Conservation (phyloP, 2,888 invertebrate genomes). For the Ormyrus nitidulus region DNA sequence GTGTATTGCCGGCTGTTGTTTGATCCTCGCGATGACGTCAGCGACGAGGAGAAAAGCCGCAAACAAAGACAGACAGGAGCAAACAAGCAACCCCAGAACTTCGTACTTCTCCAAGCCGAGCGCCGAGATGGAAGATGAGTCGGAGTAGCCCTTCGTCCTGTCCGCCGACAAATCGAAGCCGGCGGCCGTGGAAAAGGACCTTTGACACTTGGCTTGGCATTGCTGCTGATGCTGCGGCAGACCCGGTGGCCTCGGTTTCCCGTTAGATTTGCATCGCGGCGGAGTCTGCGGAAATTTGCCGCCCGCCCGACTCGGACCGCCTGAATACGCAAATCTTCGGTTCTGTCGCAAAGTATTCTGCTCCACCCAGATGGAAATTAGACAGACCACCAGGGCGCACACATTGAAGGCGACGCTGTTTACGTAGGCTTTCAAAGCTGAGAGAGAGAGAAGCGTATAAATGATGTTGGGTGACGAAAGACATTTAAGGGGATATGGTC, state of each 20-base stretch:
- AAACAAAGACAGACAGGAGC: slow-evolving; percentile 60
- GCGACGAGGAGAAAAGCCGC: slow-evolving; percentile 57
- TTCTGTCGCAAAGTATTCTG: slow-evolving; percentile 54
- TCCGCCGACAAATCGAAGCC: no score
- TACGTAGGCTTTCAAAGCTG: slow-evolving; percentile 63
- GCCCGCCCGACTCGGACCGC: neutral
- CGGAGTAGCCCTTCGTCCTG: no score
- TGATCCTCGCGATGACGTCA: slow-evolving; percentile 57
- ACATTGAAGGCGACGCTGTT: slow-evolving; percentile 64
- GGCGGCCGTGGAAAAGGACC: no score
- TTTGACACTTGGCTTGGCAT: no score
- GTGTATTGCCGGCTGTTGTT: slow-evolving; percentile 60
- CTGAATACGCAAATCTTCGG: slow-evolving; percentile 16
- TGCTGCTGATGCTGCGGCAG: no score
- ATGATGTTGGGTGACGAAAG: no score
- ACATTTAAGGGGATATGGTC: no score
- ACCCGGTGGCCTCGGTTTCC: no score
- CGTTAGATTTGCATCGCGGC: no score
- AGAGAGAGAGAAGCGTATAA: neutral
- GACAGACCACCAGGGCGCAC: slow-evolving; percentile 62
- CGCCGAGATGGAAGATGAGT: neutral
- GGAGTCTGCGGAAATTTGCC: no score
- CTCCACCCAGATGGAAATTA: slow-evolving; percentile 65
- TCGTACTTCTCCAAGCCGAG: slow-evolving; percentile 65
- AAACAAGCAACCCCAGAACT: slow-evolving; percentile 62